phyloP scores from a whole-genome alignment of 2,113 vertebrate species.

The Ophthalmolycus amberensis region DNA sequence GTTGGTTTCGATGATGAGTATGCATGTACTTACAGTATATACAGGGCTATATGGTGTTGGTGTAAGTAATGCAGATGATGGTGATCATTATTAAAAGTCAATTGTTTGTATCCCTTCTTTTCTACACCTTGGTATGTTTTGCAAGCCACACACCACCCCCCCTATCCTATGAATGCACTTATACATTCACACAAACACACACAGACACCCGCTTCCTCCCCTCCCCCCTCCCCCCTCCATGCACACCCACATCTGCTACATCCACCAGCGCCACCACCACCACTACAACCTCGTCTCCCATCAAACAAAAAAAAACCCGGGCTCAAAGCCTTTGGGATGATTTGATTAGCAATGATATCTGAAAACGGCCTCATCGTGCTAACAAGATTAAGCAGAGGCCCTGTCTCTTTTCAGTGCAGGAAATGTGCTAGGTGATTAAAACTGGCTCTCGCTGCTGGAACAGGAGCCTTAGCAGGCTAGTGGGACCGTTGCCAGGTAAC shows the following conservation, averaged over 20 bases:
- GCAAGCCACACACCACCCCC: conserved; percentile 21
- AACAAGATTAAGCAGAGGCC: conserved; percentile 90
- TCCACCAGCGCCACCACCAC: conserved; percentile 34
- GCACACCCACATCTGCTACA: conserved; percentile 60
- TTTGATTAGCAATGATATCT: conserved; percentile 90
- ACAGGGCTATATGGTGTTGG: neutral
- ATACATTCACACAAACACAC: conserved; percentile 60
- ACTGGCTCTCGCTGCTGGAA: conserved; percentile 84
- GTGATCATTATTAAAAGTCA: conserved; percentile 45
- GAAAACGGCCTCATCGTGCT: conserved; percentile 90
- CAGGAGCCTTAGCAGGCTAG: conserved; percentile 76
- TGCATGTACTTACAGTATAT: conserved; percentile 11
- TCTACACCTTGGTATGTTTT: conserved; percentile 8
- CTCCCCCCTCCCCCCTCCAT: conserved; percentile 19
- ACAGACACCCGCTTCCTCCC: conserved; percentile 54
- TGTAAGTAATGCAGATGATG: conserved; percentile 22
- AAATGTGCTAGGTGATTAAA: conserved; percentile 88
- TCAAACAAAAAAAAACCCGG: conserved; percentile 53
- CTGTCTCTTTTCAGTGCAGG: conserved; percentile 86
- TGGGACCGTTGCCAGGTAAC: conserved; percentile 90
- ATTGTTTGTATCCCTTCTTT: conserved; percentile 5
- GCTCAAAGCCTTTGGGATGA: conserved; percentile 85
- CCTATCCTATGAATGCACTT: conserved; percentile 25
- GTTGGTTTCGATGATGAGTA: conserved; percentile 46
- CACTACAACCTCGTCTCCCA: conserved; percentile 40